Evolutionary conservation across 2,888 invertebrate species (phyloP).

Genomic region (Chrysomela aeneicollis): DNA sequence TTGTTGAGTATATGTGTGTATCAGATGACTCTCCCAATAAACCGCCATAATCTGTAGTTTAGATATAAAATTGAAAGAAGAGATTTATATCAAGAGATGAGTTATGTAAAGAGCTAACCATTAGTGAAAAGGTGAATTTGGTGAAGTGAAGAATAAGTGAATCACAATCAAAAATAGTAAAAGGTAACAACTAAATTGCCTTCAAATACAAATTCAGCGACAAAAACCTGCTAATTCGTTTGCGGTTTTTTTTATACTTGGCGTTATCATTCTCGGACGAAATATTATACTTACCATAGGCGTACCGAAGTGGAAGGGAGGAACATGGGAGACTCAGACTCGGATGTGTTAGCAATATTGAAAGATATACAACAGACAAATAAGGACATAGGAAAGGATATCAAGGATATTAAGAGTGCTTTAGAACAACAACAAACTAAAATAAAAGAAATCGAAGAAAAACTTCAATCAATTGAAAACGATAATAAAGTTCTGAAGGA

Average conservation of each 20-base stretch:
- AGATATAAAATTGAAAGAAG: too few species aligned
- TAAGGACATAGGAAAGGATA: conserved; percentile 4
- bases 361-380: conserved; percentile 12
- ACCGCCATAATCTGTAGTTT: too few species aligned
- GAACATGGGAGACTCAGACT: conserved; percentile 1
- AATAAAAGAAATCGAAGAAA: conserved; percentile 9
- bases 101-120: too few species aligned
- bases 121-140: neutral
- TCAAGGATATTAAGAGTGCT: conserved; percentile 1
- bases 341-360: conserved; percentile 11
- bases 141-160: conserved; percentile 7
- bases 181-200: conserved; percentile 3
- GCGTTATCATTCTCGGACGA: conserved; percentile 1
- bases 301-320: conserved; percentile 7
- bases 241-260: conserved; percentile 1
- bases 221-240: neutral
- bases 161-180: too few species aligned
- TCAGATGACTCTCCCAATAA: too few species aligned
- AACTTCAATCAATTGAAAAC: conserved; percentile 13
- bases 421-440: conserved; percentile 10
- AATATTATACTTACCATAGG: conserved; percentile 8
- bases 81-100: too few species aligned
- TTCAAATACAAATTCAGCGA: neutral
- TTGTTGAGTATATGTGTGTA: too few species aligned
- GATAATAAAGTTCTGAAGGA: conserved; percentile 12